A percentile compares a stretch with the other conserved stretches of the same genome.
Conservation (phyloP, 2,113 vertebrate species). For the Eira barbara region DNA sequence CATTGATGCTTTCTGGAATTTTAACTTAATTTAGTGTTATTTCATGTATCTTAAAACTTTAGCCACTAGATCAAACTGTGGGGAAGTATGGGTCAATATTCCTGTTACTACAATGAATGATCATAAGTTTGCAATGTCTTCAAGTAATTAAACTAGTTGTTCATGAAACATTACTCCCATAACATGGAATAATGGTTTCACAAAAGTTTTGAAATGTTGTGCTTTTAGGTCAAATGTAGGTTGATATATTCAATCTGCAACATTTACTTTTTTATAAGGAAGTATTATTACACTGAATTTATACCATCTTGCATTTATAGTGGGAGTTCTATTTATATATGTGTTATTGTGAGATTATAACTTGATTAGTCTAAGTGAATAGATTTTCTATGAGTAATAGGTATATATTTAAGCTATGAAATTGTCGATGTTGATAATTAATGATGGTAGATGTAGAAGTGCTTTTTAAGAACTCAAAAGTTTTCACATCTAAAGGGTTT, state of each 20-base stretch:
- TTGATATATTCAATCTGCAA: not conserved
- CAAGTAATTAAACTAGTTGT: not conserved
- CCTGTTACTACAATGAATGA: not conserved
- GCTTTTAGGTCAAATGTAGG: not conserved
- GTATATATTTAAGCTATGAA: not conserved
- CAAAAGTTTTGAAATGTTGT: not conserved
- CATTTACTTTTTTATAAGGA: not conserved
- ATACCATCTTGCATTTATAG: not conserved
- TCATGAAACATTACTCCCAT: not conserved
- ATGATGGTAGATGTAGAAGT: not conserved
- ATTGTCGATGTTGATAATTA: not conserved
- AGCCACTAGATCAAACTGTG: not conserved
- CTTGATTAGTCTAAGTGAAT: not conserved
- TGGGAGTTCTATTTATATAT: not conserved
- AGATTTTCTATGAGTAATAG: not conserved
- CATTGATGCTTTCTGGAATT: not conserved
- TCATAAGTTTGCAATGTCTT: not conserved
- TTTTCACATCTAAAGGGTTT: not conserved
- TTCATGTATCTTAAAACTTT: not conserved
- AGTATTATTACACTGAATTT: not conserved
- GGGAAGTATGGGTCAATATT: not conserved
- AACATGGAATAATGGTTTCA: not conserved
- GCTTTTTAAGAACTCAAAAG: not conserved
- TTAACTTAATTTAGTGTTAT: not conserved
- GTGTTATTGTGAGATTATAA: not conserved